A percentile compares a stretch with the other conserved stretches of the same genome.
phyloP scores from a whole-genome alignment of 2,797 vertebrate species.

The Psittacula derbiana region DNA sequence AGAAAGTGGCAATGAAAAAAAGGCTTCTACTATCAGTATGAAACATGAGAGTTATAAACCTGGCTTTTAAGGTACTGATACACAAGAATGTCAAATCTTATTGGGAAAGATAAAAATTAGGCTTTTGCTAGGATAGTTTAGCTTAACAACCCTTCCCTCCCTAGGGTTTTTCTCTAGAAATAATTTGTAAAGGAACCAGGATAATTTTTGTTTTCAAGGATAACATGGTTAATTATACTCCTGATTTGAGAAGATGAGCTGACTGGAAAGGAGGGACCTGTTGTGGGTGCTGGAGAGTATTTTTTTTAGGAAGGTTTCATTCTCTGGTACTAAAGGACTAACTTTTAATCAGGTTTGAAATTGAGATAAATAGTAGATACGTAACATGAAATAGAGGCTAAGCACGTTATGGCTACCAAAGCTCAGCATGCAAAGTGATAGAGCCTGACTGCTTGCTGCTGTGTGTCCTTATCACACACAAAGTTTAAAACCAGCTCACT shows the following conservation, averaged over 20 bases:
- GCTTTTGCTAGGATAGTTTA: background rate
- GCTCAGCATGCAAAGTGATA: background rate
- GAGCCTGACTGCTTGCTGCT: background rate
- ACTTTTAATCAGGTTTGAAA: background rate
- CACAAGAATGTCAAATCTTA: background rate
- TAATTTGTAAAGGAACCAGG: background rate
- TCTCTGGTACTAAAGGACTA: background rate
- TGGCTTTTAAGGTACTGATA: background rate
- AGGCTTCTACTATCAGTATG: background rate
- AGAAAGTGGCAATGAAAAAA: background rate
- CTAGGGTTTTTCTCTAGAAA: background rate
- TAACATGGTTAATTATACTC: background rate
- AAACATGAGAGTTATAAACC: background rate
- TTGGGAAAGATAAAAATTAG: background rate
- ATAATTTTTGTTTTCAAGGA: background rate
- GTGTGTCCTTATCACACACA: background rate
- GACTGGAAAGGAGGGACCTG: background rate
- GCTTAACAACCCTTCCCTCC: background rate
- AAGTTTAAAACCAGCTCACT: background rate
- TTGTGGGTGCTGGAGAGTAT: background rate
- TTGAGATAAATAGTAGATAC: background rate
- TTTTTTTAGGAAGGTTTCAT: background rate
- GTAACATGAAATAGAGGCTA: background rate
- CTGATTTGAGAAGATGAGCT: background rate
- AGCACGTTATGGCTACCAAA: background rate